Conservation (phyloP, 2,797 vertebrate species). For the Rhinoraja longicauda region DNA sequence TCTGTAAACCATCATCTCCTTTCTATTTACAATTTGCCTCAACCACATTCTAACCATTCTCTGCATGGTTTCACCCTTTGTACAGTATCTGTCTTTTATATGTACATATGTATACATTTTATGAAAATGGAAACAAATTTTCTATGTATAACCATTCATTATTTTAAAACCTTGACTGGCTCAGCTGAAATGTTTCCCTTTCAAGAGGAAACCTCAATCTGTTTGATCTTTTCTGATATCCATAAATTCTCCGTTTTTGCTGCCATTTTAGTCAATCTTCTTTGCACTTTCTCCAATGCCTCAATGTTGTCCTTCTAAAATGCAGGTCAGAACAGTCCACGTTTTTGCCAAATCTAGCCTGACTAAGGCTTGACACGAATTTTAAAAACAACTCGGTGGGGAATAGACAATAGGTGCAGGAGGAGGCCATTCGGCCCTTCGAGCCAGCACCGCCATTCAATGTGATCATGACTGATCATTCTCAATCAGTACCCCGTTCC, state of each 20-base stretch:
- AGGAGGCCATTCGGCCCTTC: too few relatives aligned
- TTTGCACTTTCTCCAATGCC: not conserved
- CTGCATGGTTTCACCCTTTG: not conserved
- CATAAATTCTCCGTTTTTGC: not conserved
- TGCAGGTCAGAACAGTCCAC: not conserved
- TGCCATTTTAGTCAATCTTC: not conserved
- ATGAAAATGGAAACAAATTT: too few relatives aligned
- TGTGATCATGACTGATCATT: too few relatives aligned
- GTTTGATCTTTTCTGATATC: not conserved
- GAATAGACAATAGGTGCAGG: too few relatives aligned
- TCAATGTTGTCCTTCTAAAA: not conserved
- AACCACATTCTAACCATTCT: not conserved
- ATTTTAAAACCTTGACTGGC: not conserved
- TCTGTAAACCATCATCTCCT: too few relatives aligned
- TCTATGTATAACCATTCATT: not conserved
- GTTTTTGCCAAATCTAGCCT: not conserved
- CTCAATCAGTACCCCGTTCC: too few relatives aligned
- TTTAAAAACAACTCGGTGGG: too few relatives aligned
- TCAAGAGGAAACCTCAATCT: not conserved
- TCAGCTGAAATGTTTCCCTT: not conserved
- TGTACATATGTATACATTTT: too few relatives aligned
- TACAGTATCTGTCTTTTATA: not conserved
- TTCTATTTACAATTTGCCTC: too few relatives aligned
- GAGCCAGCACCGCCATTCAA: too few relatives aligned
- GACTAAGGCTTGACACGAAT: not conserved